Evolutionary conservation across 2,888 invertebrate genomes (phyloP), one percentile per base, ranked within the genome.

Genomic region (Agonopterix subpropinquella): DNA sequence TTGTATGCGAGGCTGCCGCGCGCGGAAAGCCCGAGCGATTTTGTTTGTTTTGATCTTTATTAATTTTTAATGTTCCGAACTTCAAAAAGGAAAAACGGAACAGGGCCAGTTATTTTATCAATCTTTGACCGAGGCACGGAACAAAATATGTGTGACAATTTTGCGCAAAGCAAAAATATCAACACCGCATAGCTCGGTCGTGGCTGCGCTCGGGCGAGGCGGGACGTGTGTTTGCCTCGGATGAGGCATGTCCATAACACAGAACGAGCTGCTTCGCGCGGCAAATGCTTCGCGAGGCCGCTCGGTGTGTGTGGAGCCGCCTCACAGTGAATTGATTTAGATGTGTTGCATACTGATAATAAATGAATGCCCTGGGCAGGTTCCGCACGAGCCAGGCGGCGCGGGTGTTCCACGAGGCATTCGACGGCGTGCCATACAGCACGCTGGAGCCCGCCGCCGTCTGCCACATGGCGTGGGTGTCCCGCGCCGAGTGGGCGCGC

Each of bases 381-480:
- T 93, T 93, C 75, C 91, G 93, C 9, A 90, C 89, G 2, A 90
- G 96, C 89, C 90, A 91, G 52, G 92, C 95, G 4, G 97, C 99
- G 0, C 93, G 94, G 59, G 96, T 97, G 72, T 99, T 99, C 80
- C 98, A 97, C 80, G 91, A 92, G 54, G 94, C 95, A 0, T 99
- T 95, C 75, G 98, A 99, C 77, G 98, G 98, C 2, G 93, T 92
- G 0, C 94, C 96, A 0, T 99, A 96, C 82, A 99, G 98, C 82
- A 95, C 95, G 4, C 88, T 99, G 54, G 99, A 99, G 81, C 94
- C 96, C 0, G 95, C 96, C 57, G 93, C 95, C 37, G 85, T 97
- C 39, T 99, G 99, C 73, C 95, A 96, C 74, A 92, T 98, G 67
- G 98, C 98, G 11, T 99, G 98, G 92, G 98, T 99, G 11, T 96